Base-by-base conservation (phyloP, 2,113 vertebrate genomes). In the Cheilinus undulatus region DNA sequence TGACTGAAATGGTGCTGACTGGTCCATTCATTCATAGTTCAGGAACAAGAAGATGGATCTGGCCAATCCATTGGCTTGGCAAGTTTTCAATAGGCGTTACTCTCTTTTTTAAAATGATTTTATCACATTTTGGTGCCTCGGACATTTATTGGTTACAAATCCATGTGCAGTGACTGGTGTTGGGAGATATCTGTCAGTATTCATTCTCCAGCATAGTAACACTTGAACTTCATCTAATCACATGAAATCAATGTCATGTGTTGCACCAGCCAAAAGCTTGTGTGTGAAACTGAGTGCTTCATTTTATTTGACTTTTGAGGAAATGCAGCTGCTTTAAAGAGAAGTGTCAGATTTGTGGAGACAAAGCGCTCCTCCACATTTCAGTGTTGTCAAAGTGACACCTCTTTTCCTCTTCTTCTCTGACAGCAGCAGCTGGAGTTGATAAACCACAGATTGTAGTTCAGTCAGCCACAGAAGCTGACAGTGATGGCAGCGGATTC, bases 401-500 rank as follows among this genome's bases (percentile, higher is more conserved):
- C 80, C 64, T 72, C 77, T 83, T 51, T 66, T 61, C 76, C 48
- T 73, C 28, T 36, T 72, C 65, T 57, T 58, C 78, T 72, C 69
- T 80, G 83, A 88, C 82, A 82, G 80, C 70, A 32, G 43, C 82
- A 85, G 83, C 87, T 85, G 75, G 64, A 85, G 73, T 64, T 76
- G 84, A 89, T 85, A 91, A 88, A 85, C 63, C 80, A 61, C 71
- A 84, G 59, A 78, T 71, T 82, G 52, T 68, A 82, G 82, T 77
- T 85, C 77, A 81, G 73, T 85, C 85, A 69, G 83, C 58, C 54
- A 54, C 66, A 69, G 69, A 74, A 26, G 71, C 57, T 65, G 85
- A 88, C 69, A 80, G 76, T 62, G 66, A 86, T 67, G 84, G 70
- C 86, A 64, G 80, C 45, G 56, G 83, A 84, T 83, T 88, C 78